phyloP scores from a whole-genome alignment of 2,797 vertebrate genomes.

The Hydrocynus forskahlii region DNA sequence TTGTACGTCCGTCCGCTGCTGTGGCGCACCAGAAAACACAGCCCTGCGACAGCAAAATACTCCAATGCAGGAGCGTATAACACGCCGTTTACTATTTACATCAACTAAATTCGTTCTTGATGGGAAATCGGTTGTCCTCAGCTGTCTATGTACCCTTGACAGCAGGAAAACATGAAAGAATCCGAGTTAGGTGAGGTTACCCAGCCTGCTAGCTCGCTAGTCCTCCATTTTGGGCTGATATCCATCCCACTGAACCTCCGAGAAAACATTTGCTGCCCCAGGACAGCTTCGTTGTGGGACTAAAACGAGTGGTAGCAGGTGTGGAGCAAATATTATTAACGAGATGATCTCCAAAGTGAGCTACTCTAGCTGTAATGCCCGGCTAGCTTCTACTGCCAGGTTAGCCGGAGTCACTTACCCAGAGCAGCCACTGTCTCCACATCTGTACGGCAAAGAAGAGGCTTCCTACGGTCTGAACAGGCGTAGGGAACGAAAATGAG shows the following conservation, averaged over 20 bases:
- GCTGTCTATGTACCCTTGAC: background rate
- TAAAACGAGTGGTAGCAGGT: background rate
- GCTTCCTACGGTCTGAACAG: conserved; percentile 45
- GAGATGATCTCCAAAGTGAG: background rate
- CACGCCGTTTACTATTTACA: background rate
- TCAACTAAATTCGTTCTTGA: background rate
- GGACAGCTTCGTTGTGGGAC: no score
- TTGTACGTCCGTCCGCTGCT: conserved; percentile 47
- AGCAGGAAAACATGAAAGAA: background rate
- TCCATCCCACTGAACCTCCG: conserved; percentile 13
- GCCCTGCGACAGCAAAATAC: conserved; percentile 24
- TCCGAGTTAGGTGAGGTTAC: conserved; percentile 19
- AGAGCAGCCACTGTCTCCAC: conserved; percentile 71
- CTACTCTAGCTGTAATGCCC: conserved; percentile 47
- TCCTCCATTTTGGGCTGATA: conserved; percentile 58
- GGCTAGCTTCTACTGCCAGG: conserved; percentile 53
- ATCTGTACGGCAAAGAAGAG: conserved; percentile 71
- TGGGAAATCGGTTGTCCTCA: no score
- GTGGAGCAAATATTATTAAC: background rate
- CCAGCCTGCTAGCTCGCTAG: conserved; percentile 42
- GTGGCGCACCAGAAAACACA: conserved; percentile 63
- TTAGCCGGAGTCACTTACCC: conserved; percentile 75
- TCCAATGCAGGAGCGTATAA: background rate
- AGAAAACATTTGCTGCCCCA: background rate
- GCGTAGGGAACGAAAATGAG: conserved; percentile 19